Percentiles rank a stretch among this genome's conserved stretches.
Conservation (phyloP, 2,113 vertebrate species). For the Haliaeetus leucogaster region DNA sequence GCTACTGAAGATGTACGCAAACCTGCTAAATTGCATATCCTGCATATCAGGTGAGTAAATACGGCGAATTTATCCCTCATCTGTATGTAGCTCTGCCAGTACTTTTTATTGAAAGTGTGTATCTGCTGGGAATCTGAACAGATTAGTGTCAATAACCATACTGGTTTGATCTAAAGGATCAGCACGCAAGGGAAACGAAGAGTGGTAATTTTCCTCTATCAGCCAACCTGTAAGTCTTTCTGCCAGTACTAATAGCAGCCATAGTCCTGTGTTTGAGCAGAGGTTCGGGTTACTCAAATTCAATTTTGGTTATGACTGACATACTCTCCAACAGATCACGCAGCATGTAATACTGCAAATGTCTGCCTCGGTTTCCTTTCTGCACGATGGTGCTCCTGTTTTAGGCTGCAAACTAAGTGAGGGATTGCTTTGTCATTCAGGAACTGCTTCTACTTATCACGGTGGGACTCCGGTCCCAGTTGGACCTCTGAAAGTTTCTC, state of each 20-base stretch:
- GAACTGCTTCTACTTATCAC: neutral
- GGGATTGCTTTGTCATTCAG: neutral
- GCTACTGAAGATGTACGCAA: neutral
- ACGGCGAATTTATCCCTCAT: neutral
- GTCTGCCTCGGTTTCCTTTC: neutral
- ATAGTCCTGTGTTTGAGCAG: neutral
- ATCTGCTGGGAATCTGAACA: neutral
- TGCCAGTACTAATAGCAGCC: neutral
- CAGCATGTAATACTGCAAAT: neutral
- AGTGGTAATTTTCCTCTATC: neutral
- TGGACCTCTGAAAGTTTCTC: neutral
- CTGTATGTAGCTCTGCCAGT: neutral
- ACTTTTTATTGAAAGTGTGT: neutral
- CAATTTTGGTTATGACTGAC: neutral
- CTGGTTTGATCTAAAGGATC: neutral
- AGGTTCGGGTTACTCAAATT: neutral
- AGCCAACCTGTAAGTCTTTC: neutral
- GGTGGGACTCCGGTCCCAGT: neutral
- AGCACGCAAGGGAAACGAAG: neutral
- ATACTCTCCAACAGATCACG: neutral
- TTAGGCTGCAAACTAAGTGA: neutral
- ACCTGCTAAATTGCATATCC: neutral
- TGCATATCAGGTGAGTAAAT: constrained; percentile 25
- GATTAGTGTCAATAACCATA: neutral
- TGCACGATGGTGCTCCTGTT: fast-evolving